Percentiles rank a stretch among this genome's conserved stretches.
These are phyloP conservation scores for Etheostoma perlongum DNA, from an alignment of 2,797 vertebrate species.

Conservation along the genomic window DNA sequence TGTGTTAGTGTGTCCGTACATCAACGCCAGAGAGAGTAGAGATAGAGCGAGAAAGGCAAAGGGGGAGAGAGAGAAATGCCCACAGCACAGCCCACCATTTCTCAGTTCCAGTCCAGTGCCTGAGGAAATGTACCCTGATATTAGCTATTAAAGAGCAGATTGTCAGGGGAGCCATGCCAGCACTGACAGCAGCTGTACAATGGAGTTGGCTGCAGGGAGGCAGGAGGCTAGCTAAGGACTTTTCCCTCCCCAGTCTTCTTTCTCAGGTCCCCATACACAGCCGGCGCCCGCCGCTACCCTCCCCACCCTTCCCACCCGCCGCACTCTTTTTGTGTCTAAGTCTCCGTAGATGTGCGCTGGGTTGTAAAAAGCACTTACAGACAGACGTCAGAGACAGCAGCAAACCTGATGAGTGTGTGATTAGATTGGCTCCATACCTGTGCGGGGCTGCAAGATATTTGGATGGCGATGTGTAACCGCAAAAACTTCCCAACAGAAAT, in stretches of 20 bases:
- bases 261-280: constrained; percentile 17
- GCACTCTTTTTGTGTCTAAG: constrained; percentile 14
- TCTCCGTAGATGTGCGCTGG: constrained; percentile 3
- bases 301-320: not conserved
- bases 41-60: constrained; percentile 26
- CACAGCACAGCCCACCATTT: constrained; percentile 76
- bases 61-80: constrained; percentile 58
- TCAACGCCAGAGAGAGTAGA: constrained; percentile 19
- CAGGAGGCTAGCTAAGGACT: constrained; percentile 41
- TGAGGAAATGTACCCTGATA: constrained; percentile 89
- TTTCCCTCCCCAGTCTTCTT: constrained; percentile 35
- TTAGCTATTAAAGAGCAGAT: constrained; percentile 89
- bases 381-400: constrained; percentile 38
- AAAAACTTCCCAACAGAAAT: constrained; percentile 55
- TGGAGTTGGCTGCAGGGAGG: constrained; percentile 61
- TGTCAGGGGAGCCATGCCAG: constrained; percentile 82
- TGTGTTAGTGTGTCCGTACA: constrained; percentile 49
- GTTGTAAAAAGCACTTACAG: constrained; percentile 47
- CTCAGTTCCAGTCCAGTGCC: constrained; percentile 85
- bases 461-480: constrained; percentile 7
- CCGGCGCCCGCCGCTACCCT: not conserved
- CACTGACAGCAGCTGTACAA: constrained; percentile 81
- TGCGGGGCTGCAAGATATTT: constrained; percentile 20
- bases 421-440: constrained; percentile 57
- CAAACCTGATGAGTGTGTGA: constrained; percentile 52